Evolutionary conservation across 2,113 vertebrate genomes (phyloP).

Genomic region (Hemichromis elongatus): DNA sequence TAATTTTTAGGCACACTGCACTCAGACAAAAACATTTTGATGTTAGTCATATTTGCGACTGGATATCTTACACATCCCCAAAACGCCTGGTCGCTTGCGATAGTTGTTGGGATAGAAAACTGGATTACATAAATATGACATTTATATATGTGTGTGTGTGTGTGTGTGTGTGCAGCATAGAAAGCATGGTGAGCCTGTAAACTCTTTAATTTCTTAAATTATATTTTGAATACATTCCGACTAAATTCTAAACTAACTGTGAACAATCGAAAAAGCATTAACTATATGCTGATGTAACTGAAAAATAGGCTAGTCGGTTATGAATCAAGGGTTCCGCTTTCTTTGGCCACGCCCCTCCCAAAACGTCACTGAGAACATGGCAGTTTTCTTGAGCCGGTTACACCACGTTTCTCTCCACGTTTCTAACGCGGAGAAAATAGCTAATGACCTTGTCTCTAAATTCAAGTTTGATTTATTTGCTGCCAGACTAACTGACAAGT

Average conservation of each 20-base stretch:
- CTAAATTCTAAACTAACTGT: not conserved
- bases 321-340: not conserved
- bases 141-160: too few species aligned
- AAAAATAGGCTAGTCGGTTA: not conserved
- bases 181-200: not conserved
- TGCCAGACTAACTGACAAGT: conserved; percentile 55
- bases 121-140: not conserved
- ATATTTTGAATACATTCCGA: not conserved
- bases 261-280: not conserved
- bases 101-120: not conserved
- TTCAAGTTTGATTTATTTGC: conserved; percentile 84
- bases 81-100: not conserved
- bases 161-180: too few species aligned
- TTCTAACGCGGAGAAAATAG: conserved; percentile 70
- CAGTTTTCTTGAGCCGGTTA: conserved; percentile 74
- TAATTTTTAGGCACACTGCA: not conserved
- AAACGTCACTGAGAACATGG: conserved; percentile 74
- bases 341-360: conserved; percentile 9
- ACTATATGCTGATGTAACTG: not conserved
- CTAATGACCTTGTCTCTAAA: conserved; percentile 71
- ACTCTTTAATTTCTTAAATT: not conserved
- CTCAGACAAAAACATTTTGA: not conserved
- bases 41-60: not conserved
- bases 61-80: not conserved
- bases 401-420: conserved; percentile 87